These are phyloP conservation scores for Echinops telfairi DNA, from an alignment of 2,113 vertebrate genomes.

Conservation along the genomic window DNA sequence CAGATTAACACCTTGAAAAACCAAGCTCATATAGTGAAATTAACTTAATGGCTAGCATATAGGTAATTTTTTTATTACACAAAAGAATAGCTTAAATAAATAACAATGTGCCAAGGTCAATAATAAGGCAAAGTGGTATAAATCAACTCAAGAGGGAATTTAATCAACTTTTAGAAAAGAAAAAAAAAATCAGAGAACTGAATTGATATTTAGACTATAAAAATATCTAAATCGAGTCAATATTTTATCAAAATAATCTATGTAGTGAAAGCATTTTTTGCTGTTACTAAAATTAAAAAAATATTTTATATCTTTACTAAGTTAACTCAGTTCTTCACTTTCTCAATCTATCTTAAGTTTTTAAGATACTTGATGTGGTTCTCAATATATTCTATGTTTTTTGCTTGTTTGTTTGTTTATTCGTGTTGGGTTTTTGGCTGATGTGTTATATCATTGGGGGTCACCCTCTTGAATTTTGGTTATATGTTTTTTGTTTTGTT, in stretches of 20 bases:
- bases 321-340: background rate
- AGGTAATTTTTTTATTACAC: slow-evolving; percentile 56
- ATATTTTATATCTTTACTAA: background rate
- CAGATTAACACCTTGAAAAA: slow-evolving; percentile 75
- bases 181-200: background rate
- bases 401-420: too few relatives aligned
- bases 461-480: too few relatives aligned
- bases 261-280: slow-evolving; percentile 28
- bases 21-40: slow-evolving; percentile 27
- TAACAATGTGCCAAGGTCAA: slow-evolving; percentile 70
- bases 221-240: slow-evolving; percentile 44
- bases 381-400: too few relatives aligned
- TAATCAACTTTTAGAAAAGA: slow-evolving; percentile 64
- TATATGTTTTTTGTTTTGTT: too few relatives aligned
- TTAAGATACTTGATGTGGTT: too few relatives aligned
- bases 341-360: background rate
- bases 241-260: background rate
- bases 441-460: too few relatives aligned
- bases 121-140: slow-evolving; percentile 67
- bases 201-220: slow-evolving; percentile 33
- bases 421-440: too few relatives aligned
- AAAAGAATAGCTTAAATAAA: slow-evolving; percentile 69
- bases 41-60: slow-evolving; percentile 54
- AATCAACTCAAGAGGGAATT: slow-evolving; percentile 72
- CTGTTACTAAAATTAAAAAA: too few relatives aligned